Evolutionary conservation across 2,888 invertebrate species (phyloP), one percentile per base, ranked within the genome.

Genomic region (Ormyrus rosae): DNA sequence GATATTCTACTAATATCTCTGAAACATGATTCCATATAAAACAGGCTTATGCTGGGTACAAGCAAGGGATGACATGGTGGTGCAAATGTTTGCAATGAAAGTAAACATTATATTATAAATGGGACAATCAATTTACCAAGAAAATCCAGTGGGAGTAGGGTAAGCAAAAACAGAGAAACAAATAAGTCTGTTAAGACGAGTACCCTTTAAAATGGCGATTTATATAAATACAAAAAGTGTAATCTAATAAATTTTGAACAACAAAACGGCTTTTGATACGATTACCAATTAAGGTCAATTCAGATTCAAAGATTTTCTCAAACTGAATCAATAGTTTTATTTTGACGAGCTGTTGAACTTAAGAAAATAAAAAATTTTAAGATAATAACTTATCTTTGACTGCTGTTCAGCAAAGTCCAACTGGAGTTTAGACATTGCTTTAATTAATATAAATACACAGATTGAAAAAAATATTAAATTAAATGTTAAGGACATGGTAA

Each of bases 121-220:
- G 88, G 90, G 89, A 89, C 88, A 88, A 88, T 89, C 87, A 90
- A 90, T 90, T 90, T 90, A 90, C 90, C 90, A 90, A 90, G 88
- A 90, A 90, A 90, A 89, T 90, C 90, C 90, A 90, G 89, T 88
- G 88, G 89, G 87, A 86, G 87, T 88, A 88, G 89, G 90, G 89
- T 87, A 90, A 89, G 90, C 90, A 90, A 90, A 89, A 90, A 90
- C 90, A 90, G 90, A 90, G 87, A 90, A 90, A 90, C 86, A 89
- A 90, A 90, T 87, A 89, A 87, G 88, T 85, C 88, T 87, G 76
- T 82, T 80, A 82, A 71, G 63, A 82, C 71, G 77, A 61, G 46
- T 56, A 61, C 63, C 64, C 65, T 82, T 69, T 6, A 74, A 67
- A 74, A 60, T 34, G 11, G 45, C 50, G 65, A 58, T 48, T 67